Evolutionary conservation across 1,140 invertebrate genomes (phyloP).

Genomic region (Cydia splendana): DNA sequence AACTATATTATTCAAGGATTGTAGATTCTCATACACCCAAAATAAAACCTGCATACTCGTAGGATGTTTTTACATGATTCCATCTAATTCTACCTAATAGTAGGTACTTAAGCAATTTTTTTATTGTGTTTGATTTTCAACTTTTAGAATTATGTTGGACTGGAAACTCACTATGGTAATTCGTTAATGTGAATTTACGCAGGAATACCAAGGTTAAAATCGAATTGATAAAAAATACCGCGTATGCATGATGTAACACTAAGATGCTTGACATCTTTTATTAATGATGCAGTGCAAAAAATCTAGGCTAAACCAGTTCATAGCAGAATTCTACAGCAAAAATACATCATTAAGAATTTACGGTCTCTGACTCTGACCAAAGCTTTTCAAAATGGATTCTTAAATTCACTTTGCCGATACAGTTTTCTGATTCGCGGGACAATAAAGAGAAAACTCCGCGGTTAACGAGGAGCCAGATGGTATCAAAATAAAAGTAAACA

Average conservation of each 20-base stretch:
- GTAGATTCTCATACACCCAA: too few relatives aligned
- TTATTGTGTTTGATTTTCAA: too few relatives aligned
- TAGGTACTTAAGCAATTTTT: too few relatives aligned
- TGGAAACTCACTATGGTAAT: too few relatives aligned
- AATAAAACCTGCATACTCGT: too few relatives aligned
- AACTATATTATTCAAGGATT: too few relatives aligned
- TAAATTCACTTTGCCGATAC: slow-evolving; percentile 4
- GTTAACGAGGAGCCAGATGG: slow-evolving; percentile 22
- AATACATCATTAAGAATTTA: slow-evolving; percentile 21
- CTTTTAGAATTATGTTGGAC: too few relatives aligned
- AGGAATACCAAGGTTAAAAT: not conserved
- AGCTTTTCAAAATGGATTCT: slow-evolving; percentile 1
- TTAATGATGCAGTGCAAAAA: not conserved
- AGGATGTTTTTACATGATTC: too few relatives aligned
- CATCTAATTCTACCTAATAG: too few relatives aligned
- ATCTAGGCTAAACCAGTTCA: not conserved
- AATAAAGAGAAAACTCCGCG: slow-evolving; percentile 1
- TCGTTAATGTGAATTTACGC: not conserved
- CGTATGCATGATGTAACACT: not conserved
- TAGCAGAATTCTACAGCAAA: not conserved
- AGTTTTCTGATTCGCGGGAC: not conserved
- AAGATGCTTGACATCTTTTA: not conserved
- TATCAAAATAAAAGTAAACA: slow-evolving; percentile 6
- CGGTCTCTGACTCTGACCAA: not conserved
- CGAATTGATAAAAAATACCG: not conserved